Conservation (phyloP, 2,797 vertebrate species). For the Hippocampus kuda region DNA sequence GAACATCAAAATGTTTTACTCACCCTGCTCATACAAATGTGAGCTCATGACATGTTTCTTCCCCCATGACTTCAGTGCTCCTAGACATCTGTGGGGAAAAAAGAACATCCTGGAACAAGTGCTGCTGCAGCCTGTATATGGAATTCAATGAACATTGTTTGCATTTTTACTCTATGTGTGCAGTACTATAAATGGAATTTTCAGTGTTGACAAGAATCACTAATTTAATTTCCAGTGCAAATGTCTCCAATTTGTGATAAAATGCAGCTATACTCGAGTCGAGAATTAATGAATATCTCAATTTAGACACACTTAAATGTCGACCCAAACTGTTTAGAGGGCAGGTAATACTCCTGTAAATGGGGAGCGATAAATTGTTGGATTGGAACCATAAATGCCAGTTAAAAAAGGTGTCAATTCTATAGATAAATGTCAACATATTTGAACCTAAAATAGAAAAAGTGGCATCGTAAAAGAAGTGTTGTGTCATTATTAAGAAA, state of each 20-base stretch:
- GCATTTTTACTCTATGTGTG: too few relatives aligned
- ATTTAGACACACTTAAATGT: background rate
- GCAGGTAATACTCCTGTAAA: background rate
- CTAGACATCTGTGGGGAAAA: background rate
- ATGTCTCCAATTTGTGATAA: too few relatives aligned
- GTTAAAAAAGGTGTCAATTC: too few relatives aligned
- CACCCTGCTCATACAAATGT: constrained; percentile 18
- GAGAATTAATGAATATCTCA: background rate
- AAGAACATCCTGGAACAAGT: constrained; percentile 15
- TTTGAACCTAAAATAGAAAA: too few relatives aligned
- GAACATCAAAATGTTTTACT: constrained; percentile 40
- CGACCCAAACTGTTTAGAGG: background rate
- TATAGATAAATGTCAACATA: too few relatives aligned
- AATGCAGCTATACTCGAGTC: background rate
- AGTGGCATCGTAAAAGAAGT: too few relatives aligned
- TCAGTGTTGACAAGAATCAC: too few relatives aligned
- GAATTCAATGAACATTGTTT: background rate
- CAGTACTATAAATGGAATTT: background rate
- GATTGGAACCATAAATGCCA: background rate
- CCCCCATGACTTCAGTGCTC: constrained; percentile 26
- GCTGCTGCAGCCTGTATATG: background rate
- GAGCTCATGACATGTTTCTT: constrained; percentile 32
- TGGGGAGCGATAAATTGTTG: background rate
- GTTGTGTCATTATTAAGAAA: too few relatives aligned
- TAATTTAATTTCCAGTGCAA: too few relatives aligned